Percentiles rank a stretch among this genome's conserved stretches.
These are phyloP conservation scores for Protobothrops flavoviridis DNA, from an alignment of 2,113 vertebrate genomes.

Conservation along the genomic window DNA sequence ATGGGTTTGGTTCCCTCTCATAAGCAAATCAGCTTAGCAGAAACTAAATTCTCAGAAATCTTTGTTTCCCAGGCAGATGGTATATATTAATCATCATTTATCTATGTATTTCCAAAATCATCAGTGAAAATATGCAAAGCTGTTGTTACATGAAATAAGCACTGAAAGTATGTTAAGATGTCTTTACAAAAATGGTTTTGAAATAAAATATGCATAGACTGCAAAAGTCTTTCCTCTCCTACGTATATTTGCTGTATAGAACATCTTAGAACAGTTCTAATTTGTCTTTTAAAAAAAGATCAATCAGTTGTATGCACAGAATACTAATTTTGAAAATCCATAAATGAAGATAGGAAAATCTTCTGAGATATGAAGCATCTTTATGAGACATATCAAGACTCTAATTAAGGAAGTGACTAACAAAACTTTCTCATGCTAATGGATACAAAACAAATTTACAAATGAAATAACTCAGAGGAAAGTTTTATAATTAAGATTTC, in stretches of 20 bases:
- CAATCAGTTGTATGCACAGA: background rate
- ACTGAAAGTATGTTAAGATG: slow-evolving; percentile 32
- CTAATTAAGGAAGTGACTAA: background rate
- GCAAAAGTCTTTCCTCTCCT: slow-evolving; percentile 25
- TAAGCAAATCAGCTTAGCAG: slow-evolving; percentile 43
- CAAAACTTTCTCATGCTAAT: background rate
- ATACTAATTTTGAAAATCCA: background rate
- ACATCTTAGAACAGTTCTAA: background rate
- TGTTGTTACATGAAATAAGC: slow-evolving; percentile 30
- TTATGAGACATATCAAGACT: background rate
- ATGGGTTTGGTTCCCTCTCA: slow-evolving; percentile 38
- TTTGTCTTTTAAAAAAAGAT: background rate
- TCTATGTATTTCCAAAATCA: slow-evolving; percentile 55
- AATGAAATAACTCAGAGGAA: background rate
- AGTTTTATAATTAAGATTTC: background rate
- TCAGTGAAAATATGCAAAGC: slow-evolving; percentile 55
- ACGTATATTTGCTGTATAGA: slow-evolving; percentile 21
- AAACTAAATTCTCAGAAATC: slow-evolving; percentile 40
- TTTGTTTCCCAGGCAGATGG: slow-evolving; percentile 51
- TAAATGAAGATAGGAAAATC: slow-evolving; percentile 5
- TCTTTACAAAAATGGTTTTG: slow-evolving; percentile 32
- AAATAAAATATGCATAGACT: slow-evolving; percentile 28
- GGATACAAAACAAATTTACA: background rate
- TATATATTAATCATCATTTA: slow-evolving; percentile 66
- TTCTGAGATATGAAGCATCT: background rate